Conservation (phyloP, 2,113 vertebrate species). For the Triplophysa tibetana region DNA sequence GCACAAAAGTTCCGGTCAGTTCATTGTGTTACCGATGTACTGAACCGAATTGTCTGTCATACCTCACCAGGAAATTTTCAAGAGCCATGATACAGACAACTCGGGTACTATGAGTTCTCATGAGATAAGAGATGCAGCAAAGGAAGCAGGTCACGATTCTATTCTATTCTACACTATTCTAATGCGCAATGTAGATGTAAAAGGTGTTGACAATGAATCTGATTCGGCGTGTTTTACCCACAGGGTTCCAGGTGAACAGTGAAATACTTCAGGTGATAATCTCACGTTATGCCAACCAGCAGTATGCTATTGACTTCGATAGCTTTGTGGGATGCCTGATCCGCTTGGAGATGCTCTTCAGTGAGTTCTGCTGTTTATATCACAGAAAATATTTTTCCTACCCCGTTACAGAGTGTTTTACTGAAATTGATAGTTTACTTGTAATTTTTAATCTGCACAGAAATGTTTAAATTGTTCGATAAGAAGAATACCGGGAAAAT, state of each 20-base stretch:
- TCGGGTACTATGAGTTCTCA: slow-evolving; percentile 70
- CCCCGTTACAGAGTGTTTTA: no score
- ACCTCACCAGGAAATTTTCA: slow-evolving; percentile 63
- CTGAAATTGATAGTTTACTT: not conserved
- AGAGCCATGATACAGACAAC: slow-evolving; percentile 54
- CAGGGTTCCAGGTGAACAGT: slow-evolving; percentile 80
- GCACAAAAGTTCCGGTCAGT: not conserved
- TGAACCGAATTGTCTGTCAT: not conserved
- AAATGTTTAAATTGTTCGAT: slow-evolving; percentile 66
- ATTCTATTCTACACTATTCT: no score
- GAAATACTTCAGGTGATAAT: slow-evolving; percentile 75
- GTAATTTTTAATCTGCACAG: slow-evolving; percentile 39
- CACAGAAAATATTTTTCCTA: no score
- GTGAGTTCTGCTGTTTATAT: slow-evolving; percentile 67
- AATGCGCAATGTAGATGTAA: not conserved
- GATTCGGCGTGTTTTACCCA: slow-evolving; percentile 2
- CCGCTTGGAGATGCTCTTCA: slow-evolving; percentile 80
- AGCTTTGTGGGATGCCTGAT: slow-evolving; percentile 79
- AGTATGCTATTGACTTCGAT: slow-evolving; percentile 75
- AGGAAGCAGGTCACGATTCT: slow-evolving; percentile 59
- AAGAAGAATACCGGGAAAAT: slow-evolving; percentile 60
- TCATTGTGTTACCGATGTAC: not conserved
- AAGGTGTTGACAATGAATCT: not conserved
- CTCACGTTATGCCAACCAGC: slow-evolving; percentile 60
- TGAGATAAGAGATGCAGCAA: slow-evolving; percentile 65